phyloP scores from a whole-genome alignment of 1,140 invertebrate species.

The Sarcophaga bullata region DNA sequence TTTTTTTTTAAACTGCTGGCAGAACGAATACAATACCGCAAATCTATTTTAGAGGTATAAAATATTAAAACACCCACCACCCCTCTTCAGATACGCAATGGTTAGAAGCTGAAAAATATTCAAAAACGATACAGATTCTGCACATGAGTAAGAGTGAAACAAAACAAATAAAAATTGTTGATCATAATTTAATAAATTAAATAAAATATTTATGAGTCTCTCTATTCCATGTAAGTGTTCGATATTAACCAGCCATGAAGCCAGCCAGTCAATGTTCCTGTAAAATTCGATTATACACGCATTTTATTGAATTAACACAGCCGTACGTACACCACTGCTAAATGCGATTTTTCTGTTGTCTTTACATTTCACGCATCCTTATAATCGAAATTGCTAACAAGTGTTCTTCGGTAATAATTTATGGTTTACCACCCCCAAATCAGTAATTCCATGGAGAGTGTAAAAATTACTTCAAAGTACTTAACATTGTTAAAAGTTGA shows the following conservation, averaged over 20 bases:
- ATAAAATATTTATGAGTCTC: constrained; percentile 11
- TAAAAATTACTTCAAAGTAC: too few relatives aligned
- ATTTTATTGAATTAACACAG: constrained; percentile 11
- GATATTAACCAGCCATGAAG: not conserved
- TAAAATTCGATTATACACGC: not conserved
- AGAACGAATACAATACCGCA: not conserved
- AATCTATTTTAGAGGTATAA: constrained; percentile 1
- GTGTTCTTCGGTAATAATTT: not conserved
- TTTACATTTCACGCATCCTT: not conserved
- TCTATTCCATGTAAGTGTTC: not conserved
- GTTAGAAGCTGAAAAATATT: not conserved
- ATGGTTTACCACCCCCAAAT: not conserved
- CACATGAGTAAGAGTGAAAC: not conserved
- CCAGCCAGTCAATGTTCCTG: not conserved
- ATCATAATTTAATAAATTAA: constrained; percentile 16
- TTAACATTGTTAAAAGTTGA: too few relatives aligned
- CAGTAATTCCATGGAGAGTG: too few relatives aligned
- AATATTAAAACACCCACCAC: not conserved
- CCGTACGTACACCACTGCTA: not conserved
- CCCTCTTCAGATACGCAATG: not conserved
- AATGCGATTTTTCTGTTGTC: not conserved
- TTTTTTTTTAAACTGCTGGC: not conserved
- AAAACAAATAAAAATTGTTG: not conserved
- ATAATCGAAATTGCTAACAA: constrained; percentile 15
- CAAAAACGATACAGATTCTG: not conserved